Base-by-base conservation (phyloP, 2,797 vertebrate species). In the Denticeps clupeoides region DNA sequence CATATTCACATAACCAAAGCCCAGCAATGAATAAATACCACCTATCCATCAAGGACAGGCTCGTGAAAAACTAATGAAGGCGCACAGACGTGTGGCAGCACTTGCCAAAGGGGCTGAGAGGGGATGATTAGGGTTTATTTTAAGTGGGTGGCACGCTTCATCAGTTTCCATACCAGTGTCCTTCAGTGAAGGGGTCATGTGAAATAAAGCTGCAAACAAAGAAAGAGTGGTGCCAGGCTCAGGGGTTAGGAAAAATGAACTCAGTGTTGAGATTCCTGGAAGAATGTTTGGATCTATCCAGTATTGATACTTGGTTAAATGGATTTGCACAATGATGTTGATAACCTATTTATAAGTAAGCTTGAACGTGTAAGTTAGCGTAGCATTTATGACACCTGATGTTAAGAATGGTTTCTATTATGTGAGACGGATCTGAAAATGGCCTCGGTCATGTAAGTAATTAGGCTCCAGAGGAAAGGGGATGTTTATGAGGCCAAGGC, bases 1-100 rank as follows among this genome's bases (percentile, higher is more conserved):
- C 87, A 88, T 91, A 91, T 88, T 89, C 88, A 88, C 86, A 89
- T 81, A 85, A 88, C 81, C 82, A 86, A 93, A 84, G 78, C 85
- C 87, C 84, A 86, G 79, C 87, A 63, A 87, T 89, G 88, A 91
- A 91, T 91, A 95, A 93, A 93, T 92, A 92, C 89, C 89, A 89
- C 87, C 87, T 89, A 93, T 91, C 87, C 82, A 89, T 96, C 90
- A 95, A 83, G 71, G 71, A 77, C 62, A 8, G 64, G 65, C 82
- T 82, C 72, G 80, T 90, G 86, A 91, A 90, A 89, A 87, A 90
- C 89, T 91, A 89, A 91, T 92, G 89, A 91, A 84, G 74, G 80
- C 81, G 81, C 75, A 51, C 69, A 84, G 82, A 82, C 65, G 63
- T 50, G 58, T 70, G 69, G 75, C 67, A 41, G 73, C 51, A 44